Conservation (phyloP, 2,888 invertebrate genomes). For the Tetragnatha montana region DNA sequence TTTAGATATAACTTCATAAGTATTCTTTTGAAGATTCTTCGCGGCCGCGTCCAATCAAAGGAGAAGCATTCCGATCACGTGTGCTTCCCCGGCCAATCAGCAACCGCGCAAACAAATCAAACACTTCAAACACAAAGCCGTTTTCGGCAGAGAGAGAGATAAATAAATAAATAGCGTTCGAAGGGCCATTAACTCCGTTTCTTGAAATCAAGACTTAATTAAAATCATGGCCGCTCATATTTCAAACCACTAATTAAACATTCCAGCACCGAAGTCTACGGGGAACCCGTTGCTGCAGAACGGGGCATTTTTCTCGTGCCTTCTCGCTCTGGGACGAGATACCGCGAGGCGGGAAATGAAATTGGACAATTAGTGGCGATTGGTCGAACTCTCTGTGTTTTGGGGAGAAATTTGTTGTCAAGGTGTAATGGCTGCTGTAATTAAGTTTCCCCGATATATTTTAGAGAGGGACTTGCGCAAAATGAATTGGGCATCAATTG, state of each 20-base stretch:
- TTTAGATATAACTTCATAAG: slow-evolving; percentile 4
- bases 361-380: slow-evolving; percentile 35
- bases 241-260: slow-evolving; percentile 63
- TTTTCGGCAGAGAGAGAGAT: slow-evolving; percentile 11
- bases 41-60: slow-evolving; percentile 8
- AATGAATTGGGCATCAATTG: slow-evolving; percentile 22
- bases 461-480: slow-evolving; percentile 21
- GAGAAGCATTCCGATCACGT: slow-evolving; percentile 18
- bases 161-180: slow-evolving; percentile 51
- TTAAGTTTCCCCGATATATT: slow-evolving; percentile 26
- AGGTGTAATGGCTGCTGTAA: slow-evolving; percentile 43
- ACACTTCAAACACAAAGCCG: slow-evolving; percentile 44
- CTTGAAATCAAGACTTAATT: slow-evolving; percentile 50
- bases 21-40: neutral
- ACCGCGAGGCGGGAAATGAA: slow-evolving; percentile 22
- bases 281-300: slow-evolving; percentile 17
- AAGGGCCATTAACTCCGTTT: slow-evolving; percentile 39
- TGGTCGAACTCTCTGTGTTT: slow-evolving; percentile 9
- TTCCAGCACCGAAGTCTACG: slow-evolving; percentile 31
- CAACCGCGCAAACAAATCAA: slow-evolving; percentile 29
- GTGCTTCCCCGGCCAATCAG: neutral
- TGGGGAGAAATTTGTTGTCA: slow-evolving; percentile 25
- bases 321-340: neutral
- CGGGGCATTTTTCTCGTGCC: slow-evolving; percentile 31
- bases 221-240: slow-evolving; percentile 55